Conservation (phyloP, 1,140 invertebrate genomes). For the Oncopodura yosiiana region DNA sequence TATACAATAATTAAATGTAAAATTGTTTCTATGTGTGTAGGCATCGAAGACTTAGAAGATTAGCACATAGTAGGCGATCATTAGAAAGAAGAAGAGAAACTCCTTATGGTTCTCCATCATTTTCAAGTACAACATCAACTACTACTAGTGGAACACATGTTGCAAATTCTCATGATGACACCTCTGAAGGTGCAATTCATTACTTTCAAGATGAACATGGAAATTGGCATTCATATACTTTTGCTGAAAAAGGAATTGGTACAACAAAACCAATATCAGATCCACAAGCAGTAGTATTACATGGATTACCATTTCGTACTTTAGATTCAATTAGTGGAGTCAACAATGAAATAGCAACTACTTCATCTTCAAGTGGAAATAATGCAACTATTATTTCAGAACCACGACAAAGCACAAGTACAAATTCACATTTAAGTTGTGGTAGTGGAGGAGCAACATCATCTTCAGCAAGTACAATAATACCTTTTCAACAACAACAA, state of each 20-base stretch:
- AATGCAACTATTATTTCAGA: conserved; percentile 1
- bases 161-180: conserved; percentile 75
- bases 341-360: too few relatives aligned
- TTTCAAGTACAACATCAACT: not conserved
- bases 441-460: conserved; percentile 1
- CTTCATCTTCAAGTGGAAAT: too few relatives aligned
- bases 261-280: conserved; percentile 4
- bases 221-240: conserved; percentile 69
- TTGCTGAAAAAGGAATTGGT: conserved; percentile 61
- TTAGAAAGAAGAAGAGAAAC: conserved; percentile 31
- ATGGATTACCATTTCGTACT: not conserved
- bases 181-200: conserved; percentile 74
- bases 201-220: conserved; percentile 56
- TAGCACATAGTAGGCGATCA: conserved; percentile 32
- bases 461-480: not conserved
- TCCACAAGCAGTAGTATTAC: not conserved
- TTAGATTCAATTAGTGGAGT: too few relatives aligned
- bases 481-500: too few relatives aligned
- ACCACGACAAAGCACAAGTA: conserved; percentile 25
- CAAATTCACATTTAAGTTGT: conserved; percentile 8
- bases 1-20: not conserved
- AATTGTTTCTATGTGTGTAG: conserved; percentile 21
- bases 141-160: conserved; percentile 50
- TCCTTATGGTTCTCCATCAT: conserved; percentile 14
- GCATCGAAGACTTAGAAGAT: conserved; percentile 31